Evolutionary conservation across 2,888 invertebrate species (phyloP), one percentile per base, ranked within the genome.

Genomic region (Cataglyphis cursor): DNA sequence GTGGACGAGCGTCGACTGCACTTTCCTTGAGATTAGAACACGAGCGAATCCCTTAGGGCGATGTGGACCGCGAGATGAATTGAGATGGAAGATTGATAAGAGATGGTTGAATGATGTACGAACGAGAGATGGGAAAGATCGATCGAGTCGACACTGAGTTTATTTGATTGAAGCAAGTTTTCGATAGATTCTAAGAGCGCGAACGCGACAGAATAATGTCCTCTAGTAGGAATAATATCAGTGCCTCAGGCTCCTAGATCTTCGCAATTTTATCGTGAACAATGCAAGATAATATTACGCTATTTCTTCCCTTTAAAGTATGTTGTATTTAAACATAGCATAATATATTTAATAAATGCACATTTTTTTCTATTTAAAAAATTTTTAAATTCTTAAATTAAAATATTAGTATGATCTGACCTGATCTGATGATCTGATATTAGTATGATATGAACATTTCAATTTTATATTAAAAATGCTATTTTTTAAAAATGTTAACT

Each of bases 41-140:
- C 85, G 89, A 89, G 31, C 57, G 70, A 35, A 38, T 59, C 35
- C 59, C 78, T 70, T 72, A 72, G 31, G 44, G 59, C 72, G 44
- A 28, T 59, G 35, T 72, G 24, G 72, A 72, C 68, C 38, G n/a
- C 38, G 54, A 48, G 44, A 48, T 76, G 65, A 72, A 73, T 54
- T 76, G 66, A 84, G 87, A 90, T 88, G 85, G 86, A 91, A 90
- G 89, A 91, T 88, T 90, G 91, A 91, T 91, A 89, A 85, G 81
- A 61, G 81, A 62, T 59, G 61, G 72, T 82, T 83, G 87, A 89
- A 85, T 87, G 81, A 89, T 82, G 70, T 72, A 80, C 78, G 44
- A 72, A 78, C 59, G 59, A 73, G 57, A 59, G 44, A 72, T 38
- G 28, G 54, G 9, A 9, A 31, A 5, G 41, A 73, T 80, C 78